These are phyloP conservation scores for Pherbina coryleti DNA, from an alignment of 2,888 invertebrate species.

Conservation along the genomic window DNA sequence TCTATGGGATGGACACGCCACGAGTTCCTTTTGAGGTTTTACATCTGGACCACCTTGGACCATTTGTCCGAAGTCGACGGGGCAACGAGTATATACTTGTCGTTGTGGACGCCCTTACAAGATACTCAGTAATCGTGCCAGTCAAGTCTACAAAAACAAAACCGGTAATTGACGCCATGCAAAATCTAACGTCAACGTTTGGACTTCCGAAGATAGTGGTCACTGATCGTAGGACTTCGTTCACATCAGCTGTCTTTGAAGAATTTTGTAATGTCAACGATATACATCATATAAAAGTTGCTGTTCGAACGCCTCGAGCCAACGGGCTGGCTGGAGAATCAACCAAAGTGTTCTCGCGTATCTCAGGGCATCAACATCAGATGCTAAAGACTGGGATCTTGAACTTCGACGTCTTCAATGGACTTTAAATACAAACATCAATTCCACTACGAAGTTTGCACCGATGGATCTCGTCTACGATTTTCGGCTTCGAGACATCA, in stretches of 20 bases:
- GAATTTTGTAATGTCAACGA: conserved; percentile 27
- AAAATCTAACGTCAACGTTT: conserved; percentile 40
- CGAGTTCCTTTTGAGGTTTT: no score
- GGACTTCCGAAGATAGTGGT: no score
- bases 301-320: conserved; percentile 32
- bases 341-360: conserved; percentile 17
- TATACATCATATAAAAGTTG: conserved; percentile 45
- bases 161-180: conserved; percentile 44
- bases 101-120: conserved; percentile 35
- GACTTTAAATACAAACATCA: conserved; percentile 41
- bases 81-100: no score
- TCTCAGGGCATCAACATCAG: conserved; percentile 36
- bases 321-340: conserved; percentile 24
- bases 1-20: no score
- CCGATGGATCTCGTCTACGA: conserved; percentile 47
- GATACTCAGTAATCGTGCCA: conserved; percentile 33
- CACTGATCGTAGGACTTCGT: conserved; percentile 3
- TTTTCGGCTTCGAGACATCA: conserved; percentile 43
- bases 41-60: no score
- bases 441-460: conserved; percentile 29
- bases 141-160: conserved; percentile 38
- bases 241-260: conserved; percentile 13
- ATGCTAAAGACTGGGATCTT: conserved; percentile 2
- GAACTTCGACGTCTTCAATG: conserved; percentile 44
- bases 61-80: no score